Evolutionary conservation across 1,140 invertebrate genomes (phyloP).

Genomic region (Zaprionus lachaisei): DNA sequence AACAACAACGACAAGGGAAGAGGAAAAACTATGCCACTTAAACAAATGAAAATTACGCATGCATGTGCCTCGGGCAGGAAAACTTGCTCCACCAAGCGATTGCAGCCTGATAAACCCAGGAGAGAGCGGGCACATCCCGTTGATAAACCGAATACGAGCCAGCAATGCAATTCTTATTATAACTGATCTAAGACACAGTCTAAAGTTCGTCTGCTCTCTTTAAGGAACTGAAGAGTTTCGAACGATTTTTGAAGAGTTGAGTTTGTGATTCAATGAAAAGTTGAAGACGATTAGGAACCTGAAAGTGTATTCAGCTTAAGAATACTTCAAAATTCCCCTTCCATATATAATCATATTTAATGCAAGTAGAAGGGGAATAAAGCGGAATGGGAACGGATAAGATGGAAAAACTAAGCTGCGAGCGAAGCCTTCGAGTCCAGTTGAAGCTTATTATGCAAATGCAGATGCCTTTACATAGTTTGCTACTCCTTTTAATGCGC

Average conservation of each 20-base stretch:
- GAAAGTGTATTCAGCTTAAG: too few species aligned
- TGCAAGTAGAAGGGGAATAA: background rate
- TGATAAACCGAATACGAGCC: background rate
- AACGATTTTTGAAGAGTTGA: background rate
- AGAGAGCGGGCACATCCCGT: background rate
- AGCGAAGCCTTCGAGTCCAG: conserved; percentile 60
- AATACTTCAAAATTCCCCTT: background rate
- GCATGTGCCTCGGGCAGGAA: conserved; percentile 13
- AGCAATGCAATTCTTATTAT: background rate
- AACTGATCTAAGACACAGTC: background rate
- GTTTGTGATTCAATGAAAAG: too few species aligned
- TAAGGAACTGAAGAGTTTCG: background rate
- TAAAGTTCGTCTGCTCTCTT: background rate
- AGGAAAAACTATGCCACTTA: conserved; percentile 34
- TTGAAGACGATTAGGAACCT: too few species aligned
- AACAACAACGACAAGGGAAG: conserved; percentile 1
- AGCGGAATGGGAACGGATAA: conserved; percentile 8
- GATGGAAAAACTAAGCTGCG: conserved; percentile 40
- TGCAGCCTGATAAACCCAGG: background rate
- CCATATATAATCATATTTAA: background rate
- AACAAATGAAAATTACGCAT: conserved; percentile 43
- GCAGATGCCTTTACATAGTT: conserved; percentile 50
- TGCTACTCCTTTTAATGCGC: conserved; percentile 74
- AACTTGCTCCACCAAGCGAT: background rate
- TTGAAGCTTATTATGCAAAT: conserved; percentile 74